phyloP scores from a whole-genome alignment of 2,888 invertebrate genomes.

The Caradrina kadenii region DNA sequence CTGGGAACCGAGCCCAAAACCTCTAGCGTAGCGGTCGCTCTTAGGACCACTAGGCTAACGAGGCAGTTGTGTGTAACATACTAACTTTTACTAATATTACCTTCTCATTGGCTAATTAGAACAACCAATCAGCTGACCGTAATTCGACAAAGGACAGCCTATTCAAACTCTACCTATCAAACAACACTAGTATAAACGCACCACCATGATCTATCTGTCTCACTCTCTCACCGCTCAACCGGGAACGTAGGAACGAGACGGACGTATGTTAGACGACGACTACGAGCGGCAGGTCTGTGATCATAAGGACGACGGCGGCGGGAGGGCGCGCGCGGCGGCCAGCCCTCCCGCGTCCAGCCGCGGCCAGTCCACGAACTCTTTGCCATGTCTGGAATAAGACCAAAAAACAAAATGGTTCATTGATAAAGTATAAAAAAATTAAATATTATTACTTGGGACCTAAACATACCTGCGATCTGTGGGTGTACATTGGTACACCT shows the following conservation, averaged over 20 bases:
- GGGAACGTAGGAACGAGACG: conserved; percentile 16
- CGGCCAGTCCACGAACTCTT: conserved; percentile 98
- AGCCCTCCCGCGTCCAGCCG: conserved; percentile 90
- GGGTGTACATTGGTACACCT: too few species aligned
- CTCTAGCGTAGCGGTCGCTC: too few species aligned
- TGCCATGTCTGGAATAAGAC: conserved; percentile 92
- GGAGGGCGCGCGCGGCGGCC: conserved; percentile 74
- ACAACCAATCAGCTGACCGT: too few species aligned
- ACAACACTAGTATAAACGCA: conserved; percentile 47
- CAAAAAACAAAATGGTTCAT: too few species aligned
- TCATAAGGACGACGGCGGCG: conserved; percentile 83
- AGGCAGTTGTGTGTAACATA: too few species aligned
- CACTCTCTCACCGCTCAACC: background rate
- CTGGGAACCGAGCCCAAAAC: too few species aligned
- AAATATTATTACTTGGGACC: too few species aligned
- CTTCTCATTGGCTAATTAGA: too few species aligned
- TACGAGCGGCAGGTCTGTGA: conserved; percentile 81
- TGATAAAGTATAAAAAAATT: too few species aligned
- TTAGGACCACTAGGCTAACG: too few species aligned
- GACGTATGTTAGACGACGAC: conserved; percentile 74
- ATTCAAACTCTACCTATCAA: conserved; percentile 5
- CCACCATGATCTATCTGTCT: conserved; percentile 22
- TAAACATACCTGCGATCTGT: too few species aligned
- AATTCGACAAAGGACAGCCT: background rate
- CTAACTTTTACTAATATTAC: too few species aligned